Evolutionary conservation across 2,113 vertebrate genomes (phyloP), one percentile per base, ranked within the genome.

Genomic region (Chitala chitala): DNA sequence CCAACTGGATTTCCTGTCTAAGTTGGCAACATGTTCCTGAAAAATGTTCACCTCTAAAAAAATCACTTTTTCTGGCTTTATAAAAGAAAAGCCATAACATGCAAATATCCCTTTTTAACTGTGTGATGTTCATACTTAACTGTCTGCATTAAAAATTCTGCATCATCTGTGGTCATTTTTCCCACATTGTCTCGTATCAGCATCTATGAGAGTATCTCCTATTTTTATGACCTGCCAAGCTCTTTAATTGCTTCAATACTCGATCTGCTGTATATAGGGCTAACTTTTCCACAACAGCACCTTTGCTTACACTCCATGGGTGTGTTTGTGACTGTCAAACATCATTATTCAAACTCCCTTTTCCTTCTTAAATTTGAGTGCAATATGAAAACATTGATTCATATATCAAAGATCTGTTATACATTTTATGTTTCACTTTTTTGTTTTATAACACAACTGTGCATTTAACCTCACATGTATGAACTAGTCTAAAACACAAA

Each of bases 101-200:
- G 61, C 61, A 66, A 24, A 66, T 66, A 40, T n/a, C 40, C 40
- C n/a, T n/a, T n/a, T 40, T 44, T 66, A 44, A 66, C 13, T 48
- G 46, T 9, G 8, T 2, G 24, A 22, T 46, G 40, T 68, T 38
- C 40, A 22, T 8, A 26, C 22, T 46, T 13, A 48, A 46, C 9
- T 42, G 42, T 44, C 12, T 13, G 10, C 22, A 15, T 55, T 22
- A n/a, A 55, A 5, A 55, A 55, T 3, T 46, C 12, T 46, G 44
- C 44, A 46, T 46, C 44, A 54, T 66, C 38, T 33, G 29, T 9
- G 46, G 66, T 6, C n/a, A 51, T 51, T 33, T 31, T 69, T 69
- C 48, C 7, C 2, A 53, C n/a, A 42, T 33, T 31, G 12, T 40
- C 22, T 26, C n/a, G 46, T 48, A 69, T 69, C 66, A 29, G 42